Evolutionary conservation across 1,140 invertebrate species (phyloP), one percentile per base, ranked within the genome.

Genomic region (Aphidius gifuensis): DNA sequence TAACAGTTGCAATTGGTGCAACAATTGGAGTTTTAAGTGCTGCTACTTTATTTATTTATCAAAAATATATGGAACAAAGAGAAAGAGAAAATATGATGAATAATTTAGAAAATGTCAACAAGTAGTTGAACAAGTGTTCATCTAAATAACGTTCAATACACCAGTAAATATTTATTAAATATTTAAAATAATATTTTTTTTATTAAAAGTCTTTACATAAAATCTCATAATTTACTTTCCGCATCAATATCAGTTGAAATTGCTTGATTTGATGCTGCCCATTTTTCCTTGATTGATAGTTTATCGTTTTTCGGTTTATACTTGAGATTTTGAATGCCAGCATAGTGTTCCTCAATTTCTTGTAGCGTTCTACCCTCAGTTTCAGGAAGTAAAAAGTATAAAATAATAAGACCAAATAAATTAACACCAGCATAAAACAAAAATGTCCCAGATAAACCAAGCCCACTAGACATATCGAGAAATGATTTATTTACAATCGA

Each of bases 311-410:
- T 72, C 1, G 78, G 76, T 32, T 68, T 76, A 16, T 74, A 42
- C 42, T 81, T 75, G 4, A 85, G 75, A 70, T 74, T 85, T 64
- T 80, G 80, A 11, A 83, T 69, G 3, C 86, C 86, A 0, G 86
- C 84, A 65, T 86, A 91, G 68, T 90, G 88, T 42, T 88, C 85
- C 64, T 79, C 71, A 42, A 90, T 87, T 76, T 96, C 91, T 65
- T 87, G 84, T 5, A 94, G 76, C 0, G 87, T 87, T 71, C 89
- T 88, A 0, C 90, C 90, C 76, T 95, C 93, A 0, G 93, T 96
- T 82, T 96, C 92, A 2, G 91, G 92, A 49, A 85, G 65, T 5
- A 80, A 73, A 51, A 83, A 84, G 64, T 85, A 87, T 3, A 88
- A 68, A 2, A 81, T 69, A 4, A 84, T 56, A 6, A 85, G 75